These are phyloP conservation scores for Cinclus cinclus DNA, from an alignment of 2,113 vertebrate genomes.

Conservation along the genomic window DNA sequence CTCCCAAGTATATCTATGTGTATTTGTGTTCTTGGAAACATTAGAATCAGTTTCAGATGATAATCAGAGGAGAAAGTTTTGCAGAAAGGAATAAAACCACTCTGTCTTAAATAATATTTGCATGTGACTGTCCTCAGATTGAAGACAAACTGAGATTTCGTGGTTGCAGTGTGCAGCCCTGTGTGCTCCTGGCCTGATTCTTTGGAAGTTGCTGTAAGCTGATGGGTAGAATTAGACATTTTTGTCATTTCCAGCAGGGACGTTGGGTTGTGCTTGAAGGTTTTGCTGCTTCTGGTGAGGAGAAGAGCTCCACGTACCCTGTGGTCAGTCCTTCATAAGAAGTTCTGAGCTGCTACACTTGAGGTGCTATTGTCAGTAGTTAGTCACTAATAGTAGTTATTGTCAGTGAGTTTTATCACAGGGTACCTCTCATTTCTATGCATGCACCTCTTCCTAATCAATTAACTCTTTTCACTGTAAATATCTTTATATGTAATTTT, in stretches of 20 bases:
- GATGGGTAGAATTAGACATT: not conserved
- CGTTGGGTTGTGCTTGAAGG: not conserved
- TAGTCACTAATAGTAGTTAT: not conserved
- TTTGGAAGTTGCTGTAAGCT: not conserved
- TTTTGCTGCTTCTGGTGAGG: not conserved
- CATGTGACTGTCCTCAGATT: not conserved
- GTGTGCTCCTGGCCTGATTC: not conserved
- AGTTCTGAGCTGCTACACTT: not conserved
- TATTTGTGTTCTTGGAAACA: not conserved
- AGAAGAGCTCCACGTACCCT: not conserved
- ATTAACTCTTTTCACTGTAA: not conserved
- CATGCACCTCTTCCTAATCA: not conserved
- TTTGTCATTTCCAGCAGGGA: not conserved
- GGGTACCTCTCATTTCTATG: not conserved
- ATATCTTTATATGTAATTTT: not conserved
- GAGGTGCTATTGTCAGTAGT: not conserved
- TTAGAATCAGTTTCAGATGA: not conserved
- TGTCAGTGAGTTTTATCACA: not conserved
- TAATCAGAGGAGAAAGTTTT: not conserved
- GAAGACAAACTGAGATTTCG: not conserved
- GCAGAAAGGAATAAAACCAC: not conserved
- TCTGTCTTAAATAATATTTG: not conserved
- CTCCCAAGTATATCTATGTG: not conserved
- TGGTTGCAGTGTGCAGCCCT: not conserved
- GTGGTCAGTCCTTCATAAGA: not conserved